phyloP scores from a whole-genome alignment of 2,797 vertebrate genomes.

The Hemitrygon akajei region DNA sequence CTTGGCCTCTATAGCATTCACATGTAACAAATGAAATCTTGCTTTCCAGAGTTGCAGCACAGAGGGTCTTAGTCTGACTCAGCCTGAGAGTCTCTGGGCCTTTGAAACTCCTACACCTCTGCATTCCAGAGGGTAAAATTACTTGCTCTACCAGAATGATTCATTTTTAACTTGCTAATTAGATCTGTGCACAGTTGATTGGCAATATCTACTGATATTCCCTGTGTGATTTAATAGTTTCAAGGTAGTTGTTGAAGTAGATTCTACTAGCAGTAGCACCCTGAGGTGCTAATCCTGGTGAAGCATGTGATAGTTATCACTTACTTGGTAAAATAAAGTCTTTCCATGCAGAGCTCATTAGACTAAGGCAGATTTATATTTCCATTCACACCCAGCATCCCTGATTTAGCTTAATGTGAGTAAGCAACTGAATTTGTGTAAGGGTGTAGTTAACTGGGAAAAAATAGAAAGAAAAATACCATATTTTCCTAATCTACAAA shows the following conservation, averaged over 20 bases:
- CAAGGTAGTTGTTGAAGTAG: background rate
- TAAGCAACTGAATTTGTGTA: background rate
- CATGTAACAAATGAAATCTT: background rate
- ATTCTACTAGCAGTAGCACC: background rate
- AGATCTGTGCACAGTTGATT: background rate
- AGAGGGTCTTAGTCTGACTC: background rate
- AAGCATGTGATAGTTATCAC: background rate
- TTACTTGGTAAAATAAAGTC: background rate
- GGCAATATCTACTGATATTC: background rate
- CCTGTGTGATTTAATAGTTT: background rate
- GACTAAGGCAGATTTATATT: background rate
- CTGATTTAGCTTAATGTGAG: background rate
- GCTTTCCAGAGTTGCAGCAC: background rate
- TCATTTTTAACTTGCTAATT: background rate
- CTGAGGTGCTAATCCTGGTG: background rate
- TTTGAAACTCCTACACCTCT: background rate
- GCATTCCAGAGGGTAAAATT: background rate
- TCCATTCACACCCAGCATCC: background rate
- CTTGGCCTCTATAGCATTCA: too few species aligned
- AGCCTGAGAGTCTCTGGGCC: background rate
- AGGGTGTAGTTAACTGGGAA: background rate
- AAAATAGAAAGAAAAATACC: background rate
- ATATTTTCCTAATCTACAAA: background rate
- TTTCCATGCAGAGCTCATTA: background rate
- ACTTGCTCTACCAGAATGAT: background rate